Evolutionary conservation across 2,888 invertebrate species (phyloP), one percentile per base, ranked within the genome.

Genomic region (Monochamus alternatus): DNA sequence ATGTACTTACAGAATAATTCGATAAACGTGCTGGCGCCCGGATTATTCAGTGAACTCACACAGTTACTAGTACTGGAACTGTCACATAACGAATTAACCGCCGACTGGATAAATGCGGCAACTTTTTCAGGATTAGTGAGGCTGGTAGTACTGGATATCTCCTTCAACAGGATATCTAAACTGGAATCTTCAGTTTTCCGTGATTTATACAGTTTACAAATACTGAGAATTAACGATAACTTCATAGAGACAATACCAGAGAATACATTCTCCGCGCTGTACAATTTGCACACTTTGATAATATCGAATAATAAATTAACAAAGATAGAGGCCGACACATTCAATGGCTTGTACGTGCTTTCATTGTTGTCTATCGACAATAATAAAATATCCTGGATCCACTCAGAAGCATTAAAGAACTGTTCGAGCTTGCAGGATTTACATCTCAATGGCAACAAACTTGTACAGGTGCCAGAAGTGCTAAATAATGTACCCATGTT

Each of bases 1-100:
- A 93, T 96, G 85, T 94, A 95, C 87, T 89, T 96, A 74, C 94
- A 94, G 85, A 96, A 96, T 87, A 96, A 96, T 88, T 94, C 94
- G 52, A 93, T 96, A 76, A 94, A 94, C 83, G 95, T 95, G 14
- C 89, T 96, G 51, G 95, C 95, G 65, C 95, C 95, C 9, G 95
- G 95, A 32, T 89, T 96, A 75, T 95, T 96, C 86, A 92, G 93
- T 84, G 95, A 95, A 84, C 89, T 96, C 73, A 91, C 93, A 71
- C 94, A 95, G 88, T 90, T 96, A 68, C 89, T 95, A 68, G 93
- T 95, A 77, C 89, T 96, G 77, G 95, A 96, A 89, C 89, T 96
- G 83, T 94, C 95, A 43, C 92, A 93, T 82, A 96, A 96, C 87
- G 95, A 95, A 88, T 89, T 96, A 77, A 94, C 95, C 3, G 93